Base-by-base conservation (phyloP, 2,113 vertebrate species). In the Hippoglossus stenolepis region DNA sequence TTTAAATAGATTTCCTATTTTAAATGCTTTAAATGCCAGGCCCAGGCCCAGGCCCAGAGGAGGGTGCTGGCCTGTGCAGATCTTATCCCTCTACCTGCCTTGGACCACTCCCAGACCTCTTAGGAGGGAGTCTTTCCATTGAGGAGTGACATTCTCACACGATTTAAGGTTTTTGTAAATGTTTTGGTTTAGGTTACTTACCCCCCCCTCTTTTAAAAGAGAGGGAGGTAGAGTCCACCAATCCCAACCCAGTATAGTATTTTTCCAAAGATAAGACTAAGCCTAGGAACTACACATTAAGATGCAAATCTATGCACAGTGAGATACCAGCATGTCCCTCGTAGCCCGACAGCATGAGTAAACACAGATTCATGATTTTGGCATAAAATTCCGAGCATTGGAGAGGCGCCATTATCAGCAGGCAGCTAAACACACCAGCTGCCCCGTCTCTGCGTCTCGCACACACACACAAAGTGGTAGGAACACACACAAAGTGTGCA, bases 361-460 rank as follows among this genome's bases (percentile, higher is more conserved):
- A 86, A 87, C 72, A 86, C 81, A 72, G 35, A 85, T 74, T 75
- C 49, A 28, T 77, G 60, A 85, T 80, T 77, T 77, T 90, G 87
- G 80, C 90, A 74, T 13, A 57, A 59, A 73, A 31, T 21, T 0
- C 53, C 5, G 8, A 56, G 40, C 40, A n/a, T 35, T 84, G 88
- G 84, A 88, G 35, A 51, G 59, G 51, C 13, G 79, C 90, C 84
- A 87, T 54, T 13, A 65, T 81, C 87, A 87, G 69, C 87, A 77
- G 77, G 87, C 58, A 23, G 83, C 83, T 87, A 79, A 91, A 90
- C 70, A 65, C 80, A 72, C 83, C 77, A 78, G 66, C 84, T 85
- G 82, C 35, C 63, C 23, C 3, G 17, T 74, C 15, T 65, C 26
- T 51, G 60, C 17, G 64, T 40, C 24, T n/a, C 43, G 5, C 12